phyloP scores from a whole-genome alignment of 2,888 invertebrate genomes.

The Drosophila meridiana region DNA sequence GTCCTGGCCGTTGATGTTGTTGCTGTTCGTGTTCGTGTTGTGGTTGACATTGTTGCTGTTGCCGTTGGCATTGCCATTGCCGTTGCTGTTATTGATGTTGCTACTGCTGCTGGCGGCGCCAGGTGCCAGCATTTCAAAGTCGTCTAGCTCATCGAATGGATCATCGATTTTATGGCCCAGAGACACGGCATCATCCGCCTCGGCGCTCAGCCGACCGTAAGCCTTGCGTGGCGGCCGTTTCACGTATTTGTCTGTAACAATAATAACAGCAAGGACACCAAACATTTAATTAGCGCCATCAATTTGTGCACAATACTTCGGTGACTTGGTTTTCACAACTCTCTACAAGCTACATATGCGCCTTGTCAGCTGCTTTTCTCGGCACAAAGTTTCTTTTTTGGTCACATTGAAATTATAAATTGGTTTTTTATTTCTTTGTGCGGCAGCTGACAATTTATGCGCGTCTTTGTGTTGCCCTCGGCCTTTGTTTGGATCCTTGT shows the following conservation, averaged over 20 bases:
- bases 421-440: slow-evolving; percentile 22
- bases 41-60: slow-evolving; percentile 33
- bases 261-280: not conserved
- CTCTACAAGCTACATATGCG: not conserved
- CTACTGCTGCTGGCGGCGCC: slow-evolving; percentile 55
- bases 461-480: slow-evolving; percentile 41
- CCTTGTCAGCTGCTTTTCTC: slow-evolving; percentile 5
- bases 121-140: slow-evolving; percentile 83
- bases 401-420: slow-evolving; percentile 44
- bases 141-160: slow-evolving; percentile 84
- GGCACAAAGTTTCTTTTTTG: slow-evolving; percentile 28
- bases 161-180: slow-evolving; percentile 84
- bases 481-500: slow-evolving; percentile 27
- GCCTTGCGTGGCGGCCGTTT: slow-evolving; percentile 85
- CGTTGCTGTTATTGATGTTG: slow-evolving; percentile 35
- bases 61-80: slow-evolving; percentile 2
- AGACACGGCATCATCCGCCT: slow-evolving; percentile 83
- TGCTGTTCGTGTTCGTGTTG: slow-evolving; percentile 20
- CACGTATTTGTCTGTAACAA: slow-evolving; percentile 83
- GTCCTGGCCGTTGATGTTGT: slow-evolving; percentile 47
- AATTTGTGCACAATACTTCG: slow-evolving; percentile 32
- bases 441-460: slow-evolving; percentile 61
- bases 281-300: slow-evolving; percentile 40
- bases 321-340: not conserved
- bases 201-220: slow-evolving; percentile 84